Conservation (phyloP, 2,888 invertebrate species). For the Melieria crassipennis region DNA sequence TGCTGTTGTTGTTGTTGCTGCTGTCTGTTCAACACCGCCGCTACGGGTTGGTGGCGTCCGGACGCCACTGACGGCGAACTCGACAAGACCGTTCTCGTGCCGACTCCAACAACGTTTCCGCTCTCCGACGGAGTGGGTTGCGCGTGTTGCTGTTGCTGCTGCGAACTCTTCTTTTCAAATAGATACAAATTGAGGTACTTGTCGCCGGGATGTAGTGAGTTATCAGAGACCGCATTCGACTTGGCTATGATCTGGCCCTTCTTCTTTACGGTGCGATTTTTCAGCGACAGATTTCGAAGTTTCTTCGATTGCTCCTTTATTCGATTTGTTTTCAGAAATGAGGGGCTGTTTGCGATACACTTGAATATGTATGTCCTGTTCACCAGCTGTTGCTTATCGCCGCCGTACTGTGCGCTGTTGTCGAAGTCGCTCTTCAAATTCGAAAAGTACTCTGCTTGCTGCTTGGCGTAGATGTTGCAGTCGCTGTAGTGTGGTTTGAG, state of each 20-base stretch:
- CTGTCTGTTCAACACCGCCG: constrained; percentile 51
- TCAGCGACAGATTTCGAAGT: constrained; percentile 63
- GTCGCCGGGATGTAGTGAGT: constrained; percentile 64
- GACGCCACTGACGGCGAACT: constrained; percentile 46
- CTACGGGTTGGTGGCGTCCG: constrained; percentile 51
- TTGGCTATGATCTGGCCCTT: constrained; percentile 62
- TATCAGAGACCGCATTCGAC: constrained; percentile 65
- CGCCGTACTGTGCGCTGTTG: constrained; percentile 50
- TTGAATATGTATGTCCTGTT: constrained; percentile 65
- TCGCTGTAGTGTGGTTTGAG: constrained; percentile 64
- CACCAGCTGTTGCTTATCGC: constrained; percentile 61
- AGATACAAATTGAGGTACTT: constrained; percentile 64
- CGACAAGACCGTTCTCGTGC: constrained; percentile 44
- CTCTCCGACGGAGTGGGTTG: constrained; percentile 34
- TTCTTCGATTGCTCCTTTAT: constrained; percentile 65
- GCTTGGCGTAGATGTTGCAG: constrained; percentile 58
- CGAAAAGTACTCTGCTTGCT: constrained; percentile 53
- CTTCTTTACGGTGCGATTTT: constrained; percentile 60
- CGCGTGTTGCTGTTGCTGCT: constrained; percentile 47
- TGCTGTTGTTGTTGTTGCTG: constrained; percentile 44
- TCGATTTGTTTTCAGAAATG: constrained; percentile 63
- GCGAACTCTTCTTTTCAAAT: constrained; percentile 59
- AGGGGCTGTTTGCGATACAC: constrained; percentile 65
- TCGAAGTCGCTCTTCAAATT: constrained; percentile 52
- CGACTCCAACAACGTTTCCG: not conserved